phyloP scores from a whole-genome alignment of 1,140 invertebrate genomes.

The Rhyzopertha dominica region DNA sequence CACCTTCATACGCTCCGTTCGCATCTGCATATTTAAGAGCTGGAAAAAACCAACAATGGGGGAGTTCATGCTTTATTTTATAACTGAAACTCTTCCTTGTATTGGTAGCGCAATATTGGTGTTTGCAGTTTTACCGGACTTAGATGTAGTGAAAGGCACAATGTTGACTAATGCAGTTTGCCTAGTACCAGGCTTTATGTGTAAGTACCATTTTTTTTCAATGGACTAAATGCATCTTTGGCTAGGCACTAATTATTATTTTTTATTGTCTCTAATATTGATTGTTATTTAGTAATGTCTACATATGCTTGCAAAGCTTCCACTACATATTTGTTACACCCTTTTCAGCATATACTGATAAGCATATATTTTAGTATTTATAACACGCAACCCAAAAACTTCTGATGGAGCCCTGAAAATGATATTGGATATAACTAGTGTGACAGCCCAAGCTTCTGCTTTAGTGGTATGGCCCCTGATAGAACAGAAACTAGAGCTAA shows the following conservation, averaged over 20 bases:
- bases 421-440: slow-evolving; percentile 53
- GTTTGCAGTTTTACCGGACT: slow-evolving; percentile 79
- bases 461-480: slow-evolving; percentile 63
- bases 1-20: slow-evolving; percentile 67
- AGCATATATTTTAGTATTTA: too few relatives aligned
- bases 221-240: too few relatives aligned
- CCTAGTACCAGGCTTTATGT: slow-evolving; percentile 72
- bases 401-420: too few relatives aligned
- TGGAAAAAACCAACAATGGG: slow-evolving; percentile 56
- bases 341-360: too few relatives aligned
- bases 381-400: slow-evolving; percentile 40
- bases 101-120: slow-evolving; percentile 81
- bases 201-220: too few relatives aligned
- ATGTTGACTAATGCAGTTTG: slow-evolving; percentile 93
- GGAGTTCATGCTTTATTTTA: slow-evolving; percentile 64
- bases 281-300: too few relatives aligned
- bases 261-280: too few relatives aligned
- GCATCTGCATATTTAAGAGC: slow-evolving; percentile 86
- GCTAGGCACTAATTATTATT: too few relatives aligned
- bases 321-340: too few relatives aligned
- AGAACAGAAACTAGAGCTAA: slow-evolving; percentile 46
- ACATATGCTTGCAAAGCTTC: too few relatives aligned
- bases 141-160: slow-evolving; percentile 86
- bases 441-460: slow-evolving; percentile 56
- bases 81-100: slow-evolving; percentile 82